phyloP scores from a whole-genome alignment of 2,113 vertebrate genomes.

The Prionailurus viverrinus region DNA sequence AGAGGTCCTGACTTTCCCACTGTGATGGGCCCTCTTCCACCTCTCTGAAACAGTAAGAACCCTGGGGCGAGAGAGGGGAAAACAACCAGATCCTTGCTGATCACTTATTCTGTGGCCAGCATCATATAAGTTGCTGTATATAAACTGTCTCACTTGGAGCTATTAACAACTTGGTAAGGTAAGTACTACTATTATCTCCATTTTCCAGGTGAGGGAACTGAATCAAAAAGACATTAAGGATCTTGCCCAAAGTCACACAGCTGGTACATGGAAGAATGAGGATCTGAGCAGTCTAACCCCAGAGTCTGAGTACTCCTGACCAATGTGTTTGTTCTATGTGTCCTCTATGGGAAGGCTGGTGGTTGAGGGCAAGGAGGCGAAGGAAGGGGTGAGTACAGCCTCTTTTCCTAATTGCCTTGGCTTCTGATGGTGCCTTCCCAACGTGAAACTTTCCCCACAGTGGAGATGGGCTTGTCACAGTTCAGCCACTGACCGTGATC shows the following conservation, averaged over 20 bases:
- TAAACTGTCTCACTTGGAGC: not conserved
- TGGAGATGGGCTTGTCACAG: not conserved
- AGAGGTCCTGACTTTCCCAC: not conserved
- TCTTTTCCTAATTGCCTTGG: not conserved
- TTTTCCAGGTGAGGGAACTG: slow-evolving; percentile 18
- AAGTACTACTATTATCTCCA: not conserved
- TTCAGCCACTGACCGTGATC: not conserved
- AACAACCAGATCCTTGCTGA: not conserved
- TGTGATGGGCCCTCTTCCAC: not conserved
- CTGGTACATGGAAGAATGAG: not conserved
- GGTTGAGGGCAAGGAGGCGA: accelerated
- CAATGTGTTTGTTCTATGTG: not conserved
- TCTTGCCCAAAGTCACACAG: not conserved
- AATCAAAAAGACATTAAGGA: not conserved
- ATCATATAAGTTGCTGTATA: not conserved
- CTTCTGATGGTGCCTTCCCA: not conserved
- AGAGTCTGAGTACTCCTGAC: not conserved
- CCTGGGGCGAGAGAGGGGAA: not conserved
- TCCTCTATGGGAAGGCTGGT: not conserved
- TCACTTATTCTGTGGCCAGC: not conserved
- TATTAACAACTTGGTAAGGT: not conserved
- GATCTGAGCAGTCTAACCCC: not conserved
- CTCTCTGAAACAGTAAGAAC: not conserved
- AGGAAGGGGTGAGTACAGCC: not conserved
- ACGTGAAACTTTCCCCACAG: not conserved